phyloP scores from a whole-genome alignment of 2,888 invertebrate genomes.

The Bellardia bayeri region DNA sequence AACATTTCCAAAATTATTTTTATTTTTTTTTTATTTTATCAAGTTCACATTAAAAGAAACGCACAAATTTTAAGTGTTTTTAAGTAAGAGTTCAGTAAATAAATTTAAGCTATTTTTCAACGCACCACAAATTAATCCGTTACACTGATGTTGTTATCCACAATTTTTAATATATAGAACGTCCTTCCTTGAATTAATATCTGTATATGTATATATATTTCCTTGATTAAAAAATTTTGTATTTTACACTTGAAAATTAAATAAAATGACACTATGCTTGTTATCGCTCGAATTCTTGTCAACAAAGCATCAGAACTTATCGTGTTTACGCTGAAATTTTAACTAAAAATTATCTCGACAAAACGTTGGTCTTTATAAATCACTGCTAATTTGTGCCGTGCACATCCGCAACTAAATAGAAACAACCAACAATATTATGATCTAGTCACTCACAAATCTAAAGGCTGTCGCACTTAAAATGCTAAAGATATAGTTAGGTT shows the following conservation, averaged over 20 bases:
- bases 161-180: not conserved
- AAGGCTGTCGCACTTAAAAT: slow-evolving; percentile 32
- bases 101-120: not conserved
- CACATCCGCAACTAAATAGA: slow-evolving; percentile 12
- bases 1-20: too few species aligned
- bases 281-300: slow-evolving; percentile 20
- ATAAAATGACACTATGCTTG: not conserved
- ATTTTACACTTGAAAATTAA: not conserved
- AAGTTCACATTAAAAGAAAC: slow-evolving; percentile 4
- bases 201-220: not conserved
- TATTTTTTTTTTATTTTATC: not conserved
- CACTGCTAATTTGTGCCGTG: slow-evolving; percentile 16
- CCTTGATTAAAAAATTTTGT: not conserved
- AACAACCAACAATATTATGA: slow-evolving; percentile 18
- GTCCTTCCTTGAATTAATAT: slow-evolving; percentile 23
- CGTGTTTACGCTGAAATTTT: slow-evolving; percentile 64
- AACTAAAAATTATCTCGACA: slow-evolving; percentile 70
- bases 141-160: too few species aligned
- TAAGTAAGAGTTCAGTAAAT: not conserved
- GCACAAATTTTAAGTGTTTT: not conserved
- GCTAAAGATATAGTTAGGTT: slow-evolving; percentile 24
- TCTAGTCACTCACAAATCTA: slow-evolving; percentile 36
- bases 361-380: slow-evolving; percentile 72
- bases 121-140: not conserved
- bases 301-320: slow-evolving; percentile 50